phyloP scores from a whole-genome alignment of 2,797 vertebrate genomes.

The Pteropus rufus region DNA sequence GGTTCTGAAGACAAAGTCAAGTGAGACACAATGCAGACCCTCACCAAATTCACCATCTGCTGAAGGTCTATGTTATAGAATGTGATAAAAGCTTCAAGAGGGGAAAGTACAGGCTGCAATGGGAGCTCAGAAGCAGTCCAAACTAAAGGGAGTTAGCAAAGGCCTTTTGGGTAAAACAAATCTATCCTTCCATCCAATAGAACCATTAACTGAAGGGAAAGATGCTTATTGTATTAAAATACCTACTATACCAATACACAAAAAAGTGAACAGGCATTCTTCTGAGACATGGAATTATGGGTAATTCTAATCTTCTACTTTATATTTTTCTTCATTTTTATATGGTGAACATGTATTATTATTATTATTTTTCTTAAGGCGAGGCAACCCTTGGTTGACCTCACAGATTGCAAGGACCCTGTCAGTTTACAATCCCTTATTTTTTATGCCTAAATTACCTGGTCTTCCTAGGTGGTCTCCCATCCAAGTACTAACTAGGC shows the following conservation, averaged over 20 bases:
- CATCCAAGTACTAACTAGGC: no score
- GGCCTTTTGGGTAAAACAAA: not conserved
- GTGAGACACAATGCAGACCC: not conserved
- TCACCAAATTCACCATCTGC: not conserved
- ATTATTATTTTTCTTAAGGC: not conserved
- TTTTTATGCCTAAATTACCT: no score
- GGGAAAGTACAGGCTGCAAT: not conserved
- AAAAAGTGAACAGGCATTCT: not conserved
- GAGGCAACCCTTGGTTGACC: no score
- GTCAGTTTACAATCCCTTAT: no score
- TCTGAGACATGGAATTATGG: not conserved
- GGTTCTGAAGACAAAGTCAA: constrained; percentile 8
- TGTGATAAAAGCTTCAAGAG: not conserved
- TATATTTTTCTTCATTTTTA: constrained; percentile 42
- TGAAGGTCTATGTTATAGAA: not conserved
- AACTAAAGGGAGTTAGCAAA: not conserved
- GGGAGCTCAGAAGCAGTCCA: not conserved
- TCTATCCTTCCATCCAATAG: not conserved
- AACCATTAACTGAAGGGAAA: not conserved
- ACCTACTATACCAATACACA: not conserved
- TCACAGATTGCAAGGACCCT: no score
- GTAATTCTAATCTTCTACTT: constrained; percentile 34
- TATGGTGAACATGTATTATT: not conserved
- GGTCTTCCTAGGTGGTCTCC: no score
- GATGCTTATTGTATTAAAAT: not conserved